Conservation (phyloP, 2,113 vertebrate genomes). For the Myocastor coypus region DNA sequence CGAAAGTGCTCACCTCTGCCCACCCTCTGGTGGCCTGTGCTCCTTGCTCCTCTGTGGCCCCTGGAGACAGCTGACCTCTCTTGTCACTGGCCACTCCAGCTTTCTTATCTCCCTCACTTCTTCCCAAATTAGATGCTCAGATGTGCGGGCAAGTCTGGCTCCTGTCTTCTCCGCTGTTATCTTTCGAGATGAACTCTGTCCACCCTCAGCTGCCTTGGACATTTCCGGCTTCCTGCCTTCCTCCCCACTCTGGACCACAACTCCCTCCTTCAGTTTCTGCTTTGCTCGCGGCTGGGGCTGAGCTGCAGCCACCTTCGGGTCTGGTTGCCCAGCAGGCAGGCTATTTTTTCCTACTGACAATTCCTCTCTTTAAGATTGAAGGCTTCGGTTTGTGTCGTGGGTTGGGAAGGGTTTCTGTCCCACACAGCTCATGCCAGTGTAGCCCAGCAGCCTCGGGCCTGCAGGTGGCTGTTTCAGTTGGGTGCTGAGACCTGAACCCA, state of each 20-base stretch:
- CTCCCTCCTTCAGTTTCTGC: conserved; percentile 51
- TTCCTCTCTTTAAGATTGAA: conserved; percentile 16
- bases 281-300: conserved; percentile 10
- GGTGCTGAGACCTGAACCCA: background rate
- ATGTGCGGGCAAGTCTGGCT: conserved; percentile 73
- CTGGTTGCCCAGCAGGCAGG: conserved; percentile 21
- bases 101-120: conserved; percentile 48
- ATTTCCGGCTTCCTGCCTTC: conserved; percentile 73
- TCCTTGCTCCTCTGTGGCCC: background rate
- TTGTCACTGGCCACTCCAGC: conserved; percentile 61
- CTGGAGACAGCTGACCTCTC: background rate
- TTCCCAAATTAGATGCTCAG: conserved; percentile 58
- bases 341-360: conserved; percentile 32
- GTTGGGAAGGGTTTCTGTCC: conserved; percentile 24
- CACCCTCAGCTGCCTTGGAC: conserved; percentile 56
- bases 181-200: conserved; percentile 69
- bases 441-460: conserved; percentile 17
- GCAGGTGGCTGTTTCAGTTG: background rate
- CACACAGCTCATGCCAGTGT: conserved; percentile 26
- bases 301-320: conserved; percentile 45
- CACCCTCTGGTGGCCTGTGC: background rate
- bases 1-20: background rate
- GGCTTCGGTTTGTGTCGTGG: conserved; percentile 22
- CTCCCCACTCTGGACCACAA: background rate
- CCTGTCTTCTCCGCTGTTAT: conserved; percentile 68